Base-by-base conservation (phyloP, 2,888 invertebrate species). In the Nomada hirtipes region DNA sequence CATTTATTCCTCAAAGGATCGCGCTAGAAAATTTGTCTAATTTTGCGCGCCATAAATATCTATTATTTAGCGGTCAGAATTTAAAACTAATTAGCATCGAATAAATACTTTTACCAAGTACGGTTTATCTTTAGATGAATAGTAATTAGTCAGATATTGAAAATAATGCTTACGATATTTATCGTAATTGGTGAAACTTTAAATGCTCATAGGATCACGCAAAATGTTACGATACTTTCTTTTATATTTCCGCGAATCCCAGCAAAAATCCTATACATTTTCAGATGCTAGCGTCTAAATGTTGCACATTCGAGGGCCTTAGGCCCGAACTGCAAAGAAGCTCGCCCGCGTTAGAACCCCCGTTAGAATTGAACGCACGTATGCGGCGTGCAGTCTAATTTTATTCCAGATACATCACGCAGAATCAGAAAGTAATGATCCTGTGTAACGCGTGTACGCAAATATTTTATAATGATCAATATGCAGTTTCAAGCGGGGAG, bases 341-440 rank as follows among this genome's bases (percentile, higher is more conserved):
- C 7, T 36, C 4, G 7, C 7, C 36, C 36, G 36, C 36, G 36
- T 36, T 36, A 36, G 7, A 13, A 47, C 47, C 13, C 15, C 47
- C 47, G 47, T 47, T 11, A 3, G 47, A 15, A 47, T 47, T 2
- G 18, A 2, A 18, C 23, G 20, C 1, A 69, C 13, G 7, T 44
- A 44, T 11, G 44, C 26, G 47, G 9, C n/a, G 29, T 63, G 55
- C 67, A 26, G n/a, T 26, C 63, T 26, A 36, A 50, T 52, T n/a
- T 50, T 61, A 59, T 50, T 57, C 59, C 3, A 61, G 36, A 52
- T 64, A 68, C 52, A 67, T 80, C 65, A 79, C 76, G 65, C 70
- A 77, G 77, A 67, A 77, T 70, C 57, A 20, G 60, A 52, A 79
- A 79, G 71, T 79, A 79, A 79, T 71, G 71, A 76, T 79, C 77